phyloP scores from a whole-genome alignment of 2,797 vertebrate genomes.

The Hyperoplus lanceolatus region DNA sequence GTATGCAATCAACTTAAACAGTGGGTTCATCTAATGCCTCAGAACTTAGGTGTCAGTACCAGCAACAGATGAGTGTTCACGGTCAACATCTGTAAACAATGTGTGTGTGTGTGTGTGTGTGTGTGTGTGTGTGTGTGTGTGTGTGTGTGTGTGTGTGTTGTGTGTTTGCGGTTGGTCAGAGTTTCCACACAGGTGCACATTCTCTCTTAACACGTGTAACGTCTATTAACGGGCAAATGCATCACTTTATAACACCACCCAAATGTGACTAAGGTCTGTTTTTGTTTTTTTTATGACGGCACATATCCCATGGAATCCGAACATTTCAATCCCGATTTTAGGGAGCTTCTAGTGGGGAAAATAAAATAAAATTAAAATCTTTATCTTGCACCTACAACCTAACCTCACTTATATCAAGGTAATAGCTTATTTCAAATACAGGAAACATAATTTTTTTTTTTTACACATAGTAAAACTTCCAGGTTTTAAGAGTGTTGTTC shows the following conservation, averaged over 20 bases:
- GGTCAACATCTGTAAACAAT: constrained; percentile 22
- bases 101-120: not conserved
- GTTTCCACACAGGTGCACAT: constrained; percentile 27
- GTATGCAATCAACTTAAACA: not conserved
- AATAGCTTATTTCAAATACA: not conserved
- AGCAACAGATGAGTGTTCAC: not conserved
- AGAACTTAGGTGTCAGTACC: not conserved
- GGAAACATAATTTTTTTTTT: too few species aligned
- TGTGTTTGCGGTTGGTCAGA: not conserved
- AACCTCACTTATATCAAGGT: not conserved
- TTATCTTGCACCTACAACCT: not conserved
- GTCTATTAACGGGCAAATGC: not conserved
- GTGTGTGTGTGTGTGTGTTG: too few species aligned
- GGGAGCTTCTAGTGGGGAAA: not conserved
- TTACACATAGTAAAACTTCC: too few species aligned
- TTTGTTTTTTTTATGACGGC: too few species aligned
- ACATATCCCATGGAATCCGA: too few species aligned
- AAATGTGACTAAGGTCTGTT: not conserved
- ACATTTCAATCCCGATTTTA: not conserved
- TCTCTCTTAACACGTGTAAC: not conserved
- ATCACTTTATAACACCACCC: not conserved
- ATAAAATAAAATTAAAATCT: too few species aligned
- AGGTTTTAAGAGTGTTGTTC: not conserved
- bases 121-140: too few species aligned
- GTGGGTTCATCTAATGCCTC: not conserved